A percentile compares a stretch with the other conserved stretches of the same genome.
These are phyloP conservation scores for Tachina lurida DNA, from an alignment of 2,888 invertebrate species.

Conservation along the genomic window DNA sequence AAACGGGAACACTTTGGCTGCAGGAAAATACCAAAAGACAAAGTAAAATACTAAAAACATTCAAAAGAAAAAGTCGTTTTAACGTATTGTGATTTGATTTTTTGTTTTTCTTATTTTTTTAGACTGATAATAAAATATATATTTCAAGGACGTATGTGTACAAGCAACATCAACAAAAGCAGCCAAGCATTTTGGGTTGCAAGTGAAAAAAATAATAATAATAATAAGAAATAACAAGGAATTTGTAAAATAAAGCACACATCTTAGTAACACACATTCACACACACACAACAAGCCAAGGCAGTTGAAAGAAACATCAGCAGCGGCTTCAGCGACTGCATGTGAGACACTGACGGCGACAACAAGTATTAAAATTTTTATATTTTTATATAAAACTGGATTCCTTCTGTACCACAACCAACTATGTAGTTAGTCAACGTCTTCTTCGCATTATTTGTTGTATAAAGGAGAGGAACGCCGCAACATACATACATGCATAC, in stretches of 20 bases:
- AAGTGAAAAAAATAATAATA: slow-evolving; percentile 8
- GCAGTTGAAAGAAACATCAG: neutral
- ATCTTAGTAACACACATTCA: slow-evolving; percentile 53
- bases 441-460: slow-evolving; percentile 38
- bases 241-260: slow-evolving; percentile 46
- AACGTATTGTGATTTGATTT: slow-evolving; percentile 15
- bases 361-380: slow-evolving; percentile 3
- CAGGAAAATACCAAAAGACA: slow-evolving; percentile 1
- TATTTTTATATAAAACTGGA: slow-evolving; percentile 50
- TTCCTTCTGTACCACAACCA: slow-evolving; percentile 22
- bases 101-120: slow-evolving; percentile 27
- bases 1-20: slow-evolving; percentile 42
- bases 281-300: slow-evolving; percentile 10
- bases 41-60: slow-evolving; percentile 36
- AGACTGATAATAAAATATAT: slow-evolving; percentile 69
- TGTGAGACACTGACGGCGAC: slow-evolving; percentile 29
- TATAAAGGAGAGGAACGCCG: slow-evolving; percentile 14
- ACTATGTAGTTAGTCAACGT: slow-evolving; percentile 4
- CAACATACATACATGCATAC: neutral
- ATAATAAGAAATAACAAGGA: slow-evolving; percentile 28
- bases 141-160: slow-evolving; percentile 68
- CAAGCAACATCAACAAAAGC: slow-evolving; percentile 40
- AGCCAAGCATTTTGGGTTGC: slow-evolving; percentile 28
- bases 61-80: slow-evolving; percentile 14
- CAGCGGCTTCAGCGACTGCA: slow-evolving; percentile 27